Evolutionary conservation across 2,113 vertebrate genomes (phyloP), one percentile per base, ranked within the genome.

Genomic region (Anhinga anhinga): DNA sequence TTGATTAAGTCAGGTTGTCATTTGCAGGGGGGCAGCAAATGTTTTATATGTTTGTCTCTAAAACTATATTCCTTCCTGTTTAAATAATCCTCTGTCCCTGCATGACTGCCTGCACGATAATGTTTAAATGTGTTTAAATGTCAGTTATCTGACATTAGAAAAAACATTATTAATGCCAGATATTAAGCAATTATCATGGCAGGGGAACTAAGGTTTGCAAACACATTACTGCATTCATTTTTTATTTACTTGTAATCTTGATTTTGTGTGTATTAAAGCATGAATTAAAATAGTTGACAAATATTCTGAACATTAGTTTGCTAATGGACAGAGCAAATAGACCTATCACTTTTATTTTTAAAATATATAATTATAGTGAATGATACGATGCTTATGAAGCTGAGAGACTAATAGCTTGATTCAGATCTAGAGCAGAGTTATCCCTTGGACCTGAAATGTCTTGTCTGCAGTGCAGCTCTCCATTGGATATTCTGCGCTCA

Each of bases 111-210:
- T 87, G 23, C 42, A 85, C 13, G 7, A 90, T 94, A 81, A 81
- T 96, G 93, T 95, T 97, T 96, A 97, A 96, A 98, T 95, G 63
- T 96, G 69, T 88, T 97, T 95, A 96, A 94, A 95, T 91, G 84
- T 95, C 97, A 97, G 94, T 97, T 98, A 97, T 94, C 86, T 98
- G 93, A 87, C 82, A 90, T 88, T 95, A 97, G 96, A 97, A 93
- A 97, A 97, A 94, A 93, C 92, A 89, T 96, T 82, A 97, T 97
- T 97, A 98, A 97, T 97, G 97, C 84, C 95, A 97, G 97, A 97
- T 96, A 94, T 96, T 97, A 97, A 97, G 96, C 96, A 97, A 97
- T 98, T 98, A 98, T 97, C 91, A 58, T 97, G 95, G 89, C 86
- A 89, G 88, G 96, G 94, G 79, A 95, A 93, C 92, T 79, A 88